A percentile compares a stretch with the other conserved stretches of the same genome.
Evolutionary conservation across 2,797 vertebrate genomes (phyloP).

Genomic region (Takifugu ocellatus): DNA sequence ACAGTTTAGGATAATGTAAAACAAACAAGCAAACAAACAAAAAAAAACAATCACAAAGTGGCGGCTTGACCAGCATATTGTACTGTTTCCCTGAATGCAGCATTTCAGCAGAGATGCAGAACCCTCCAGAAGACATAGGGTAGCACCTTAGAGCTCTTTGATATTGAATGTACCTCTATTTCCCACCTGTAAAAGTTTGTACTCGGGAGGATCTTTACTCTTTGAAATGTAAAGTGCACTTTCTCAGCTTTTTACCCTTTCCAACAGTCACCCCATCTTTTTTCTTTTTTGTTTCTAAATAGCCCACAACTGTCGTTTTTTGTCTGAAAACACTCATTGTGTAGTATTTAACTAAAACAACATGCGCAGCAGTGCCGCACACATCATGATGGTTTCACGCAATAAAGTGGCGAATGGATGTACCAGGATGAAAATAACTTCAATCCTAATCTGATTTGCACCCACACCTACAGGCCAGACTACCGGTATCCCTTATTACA

Average conservation of each 20-base stretch:
- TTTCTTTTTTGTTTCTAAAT: constrained; percentile 21
- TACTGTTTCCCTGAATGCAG: constrained; percentile 34
- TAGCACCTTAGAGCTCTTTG: constrained; percentile 81
- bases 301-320: constrained; percentile 58
- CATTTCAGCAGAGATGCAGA: constrained; percentile 52
- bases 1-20: constrained; percentile 23
- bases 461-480: constrained; percentile 10
- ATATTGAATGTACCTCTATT: constrained; percentile 83
- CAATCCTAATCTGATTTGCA: constrained; percentile 31
- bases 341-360: constrained; percentile 30
- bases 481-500: constrained; percentile 2
- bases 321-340: constrained; percentile 40
- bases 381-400: constrained; percentile 28
- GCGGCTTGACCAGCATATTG: constrained; percentile 51
- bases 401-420: constrained; percentile 21
- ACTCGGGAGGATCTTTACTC: constrained; percentile 72
- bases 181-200: constrained; percentile 74
- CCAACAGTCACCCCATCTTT: constrained; percentile 19
- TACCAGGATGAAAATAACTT: constrained; percentile 19
- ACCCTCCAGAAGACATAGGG: constrained; percentile 60
- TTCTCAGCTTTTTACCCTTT: constrained; percentile 63
- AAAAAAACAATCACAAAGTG: constrained; percentile 5
- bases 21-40: constrained; percentile 9
- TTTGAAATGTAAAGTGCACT: constrained; percentile 81
- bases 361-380: constrained; percentile 30